phyloP scores from a whole-genome alignment of 2,113 vertebrate genomes.

The Megatriorchis doriae region DNA sequence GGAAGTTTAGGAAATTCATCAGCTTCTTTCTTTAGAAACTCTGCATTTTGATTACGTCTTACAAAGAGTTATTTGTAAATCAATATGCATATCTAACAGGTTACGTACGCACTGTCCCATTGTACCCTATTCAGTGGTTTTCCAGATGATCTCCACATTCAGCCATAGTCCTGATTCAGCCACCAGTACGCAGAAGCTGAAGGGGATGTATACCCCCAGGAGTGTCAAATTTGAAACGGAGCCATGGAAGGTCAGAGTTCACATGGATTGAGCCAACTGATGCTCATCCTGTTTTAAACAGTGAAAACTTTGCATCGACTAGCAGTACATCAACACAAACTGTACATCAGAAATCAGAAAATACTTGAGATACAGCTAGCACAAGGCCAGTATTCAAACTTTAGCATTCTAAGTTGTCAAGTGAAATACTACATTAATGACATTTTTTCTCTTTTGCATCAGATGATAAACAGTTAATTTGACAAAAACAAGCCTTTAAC shows the following conservation, averaged over 20 bases:
- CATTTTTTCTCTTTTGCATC: background rate
- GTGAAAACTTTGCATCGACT: background rate
- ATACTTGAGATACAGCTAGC: background rate
- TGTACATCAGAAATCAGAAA: background rate
- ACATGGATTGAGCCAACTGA: background rate
- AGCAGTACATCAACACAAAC: background rate
- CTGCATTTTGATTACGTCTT: background rate
- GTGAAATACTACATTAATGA: background rate
- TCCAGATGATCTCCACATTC: background rate
- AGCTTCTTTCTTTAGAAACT: background rate
- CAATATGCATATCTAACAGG: background rate
- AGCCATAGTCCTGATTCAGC: background rate
- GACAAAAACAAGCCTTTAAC: background rate
- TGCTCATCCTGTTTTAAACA: background rate
- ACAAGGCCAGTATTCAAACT: background rate
- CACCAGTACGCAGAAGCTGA: fast-evolving
- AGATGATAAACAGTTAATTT: background rate
- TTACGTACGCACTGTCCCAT: background rate
- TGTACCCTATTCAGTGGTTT: background rate
- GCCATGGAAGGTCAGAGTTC: background rate
- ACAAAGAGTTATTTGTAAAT: background rate
- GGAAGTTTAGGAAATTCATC: background rate
- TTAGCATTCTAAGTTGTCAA: background rate
- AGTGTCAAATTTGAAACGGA: background rate
- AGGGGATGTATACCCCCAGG: background rate